These are phyloP conservation scores for Erythrocebus patas DNA, from an alignment of 2,113 vertebrate species.

Conservation along the genomic window DNA sequence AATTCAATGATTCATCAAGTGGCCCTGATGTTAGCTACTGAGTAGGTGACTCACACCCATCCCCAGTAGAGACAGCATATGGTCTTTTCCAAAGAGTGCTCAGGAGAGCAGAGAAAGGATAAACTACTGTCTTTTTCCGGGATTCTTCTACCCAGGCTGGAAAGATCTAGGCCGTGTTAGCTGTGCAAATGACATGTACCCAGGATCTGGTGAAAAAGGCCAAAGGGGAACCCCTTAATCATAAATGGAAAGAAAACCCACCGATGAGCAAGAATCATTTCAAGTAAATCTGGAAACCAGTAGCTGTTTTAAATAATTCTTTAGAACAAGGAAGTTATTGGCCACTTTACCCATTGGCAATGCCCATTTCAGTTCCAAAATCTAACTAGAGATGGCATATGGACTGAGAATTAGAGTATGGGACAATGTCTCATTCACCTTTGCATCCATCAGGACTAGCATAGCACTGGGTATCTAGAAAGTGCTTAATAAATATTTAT, in stretches of 20 bases:
- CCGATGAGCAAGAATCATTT: neutral
- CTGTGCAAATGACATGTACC: neutral
- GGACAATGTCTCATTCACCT: neutral
- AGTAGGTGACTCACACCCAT: slow-evolving; percentile 14
- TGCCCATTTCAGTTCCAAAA: neutral
- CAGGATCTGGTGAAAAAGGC: neutral
- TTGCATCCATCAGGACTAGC: neutral
- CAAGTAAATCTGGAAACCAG: neutral
- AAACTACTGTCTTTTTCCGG: neutral
- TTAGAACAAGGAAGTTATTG: slow-evolving; percentile 22
- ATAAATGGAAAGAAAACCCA: slow-evolving; percentile 6
- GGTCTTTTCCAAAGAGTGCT: slow-evolving; percentile 29
- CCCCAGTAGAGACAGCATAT: neutral
- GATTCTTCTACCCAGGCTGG: neutral
- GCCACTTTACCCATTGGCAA: slow-evolving; percentile 12
- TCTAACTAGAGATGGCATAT: neutral
- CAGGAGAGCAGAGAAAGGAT: slow-evolving; percentile 14
- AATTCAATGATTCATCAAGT: slow-evolving; percentile 46
- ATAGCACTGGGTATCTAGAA: neutral
- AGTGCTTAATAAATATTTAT: slow-evolving; percentile 36
- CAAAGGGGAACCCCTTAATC: neutral
- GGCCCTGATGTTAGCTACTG: neutral
- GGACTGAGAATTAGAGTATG: neutral
- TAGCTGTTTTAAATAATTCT: slow-evolving; percentile 4
- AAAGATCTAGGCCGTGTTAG: neutral